These are phyloP conservation scores for Sepioteuthis lessoniana DNA, from an alignment of 2,888 invertebrate species.

Conservation along the genomic window DNA sequence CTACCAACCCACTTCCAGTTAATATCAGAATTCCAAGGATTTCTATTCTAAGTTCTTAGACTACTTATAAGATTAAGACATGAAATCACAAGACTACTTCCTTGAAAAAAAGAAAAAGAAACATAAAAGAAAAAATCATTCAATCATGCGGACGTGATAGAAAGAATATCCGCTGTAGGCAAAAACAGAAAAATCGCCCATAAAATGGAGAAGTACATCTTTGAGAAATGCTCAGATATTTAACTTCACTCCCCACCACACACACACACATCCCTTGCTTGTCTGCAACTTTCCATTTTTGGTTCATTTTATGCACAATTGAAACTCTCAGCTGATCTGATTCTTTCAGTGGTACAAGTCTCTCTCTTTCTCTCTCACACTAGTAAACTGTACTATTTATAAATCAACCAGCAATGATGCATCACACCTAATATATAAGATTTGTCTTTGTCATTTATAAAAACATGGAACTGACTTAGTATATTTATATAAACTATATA, in stretches of 20 bases:
- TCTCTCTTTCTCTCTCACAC: neutral
- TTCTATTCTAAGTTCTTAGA: neutral
- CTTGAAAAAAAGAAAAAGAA: neutral
- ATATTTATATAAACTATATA: too few relatives aligned
- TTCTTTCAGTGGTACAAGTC: neutral
- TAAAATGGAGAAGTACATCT: constrained; percentile 20
- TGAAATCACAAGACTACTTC: constrained; percentile 21
- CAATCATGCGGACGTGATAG: constrained; percentile 13
- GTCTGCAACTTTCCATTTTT: constrained; percentile 33
- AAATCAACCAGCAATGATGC: neutral
- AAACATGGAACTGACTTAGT: neutral
- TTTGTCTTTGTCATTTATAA: neutral
- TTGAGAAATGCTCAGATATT: neutral
- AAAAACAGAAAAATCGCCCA: neutral
- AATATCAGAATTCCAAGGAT: constrained; percentile 33
- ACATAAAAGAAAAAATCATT: neutral
- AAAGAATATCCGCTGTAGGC: neutral
- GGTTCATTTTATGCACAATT: constrained; percentile 33
- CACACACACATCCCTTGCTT: neutral
- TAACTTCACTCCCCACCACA: neutral
- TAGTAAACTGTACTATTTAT: neutral
- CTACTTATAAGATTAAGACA: constrained; percentile 33
- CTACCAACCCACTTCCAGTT: neutral
- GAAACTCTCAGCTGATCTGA: constrained; percentile 20
- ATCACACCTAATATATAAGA: neutral